Evolutionary conservation across 2,113 vertebrate species (phyloP).

Genomic region (Heteronetta atricapilla): DNA sequence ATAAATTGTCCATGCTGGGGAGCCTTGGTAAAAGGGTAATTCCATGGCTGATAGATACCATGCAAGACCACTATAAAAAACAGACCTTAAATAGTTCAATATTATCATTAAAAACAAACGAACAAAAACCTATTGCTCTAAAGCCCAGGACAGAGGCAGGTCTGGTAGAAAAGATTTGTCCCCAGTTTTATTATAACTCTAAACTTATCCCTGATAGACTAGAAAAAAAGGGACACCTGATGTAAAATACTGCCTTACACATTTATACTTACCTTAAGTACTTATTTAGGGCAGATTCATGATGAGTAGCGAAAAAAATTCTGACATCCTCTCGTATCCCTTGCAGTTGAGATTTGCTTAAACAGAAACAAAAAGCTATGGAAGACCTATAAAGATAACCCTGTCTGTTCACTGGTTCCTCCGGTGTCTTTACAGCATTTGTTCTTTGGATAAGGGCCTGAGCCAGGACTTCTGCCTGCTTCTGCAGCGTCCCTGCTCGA

Average conservation of each 20-base stretch:
- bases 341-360: background rate
- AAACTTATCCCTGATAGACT: background rate
- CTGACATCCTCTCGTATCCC: background rate
- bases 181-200: background rate
- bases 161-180: background rate
- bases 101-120: background rate
- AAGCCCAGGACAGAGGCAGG: background rate
- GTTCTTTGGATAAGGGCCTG: background rate
- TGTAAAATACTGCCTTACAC: background rate
- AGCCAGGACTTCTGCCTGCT: background rate
- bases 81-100: background rate
- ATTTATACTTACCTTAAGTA: background rate
- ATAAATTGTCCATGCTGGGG: background rate
- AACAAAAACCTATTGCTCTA: background rate
- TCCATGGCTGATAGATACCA: background rate
- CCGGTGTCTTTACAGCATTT: background rate
- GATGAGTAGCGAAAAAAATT: background rate
- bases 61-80: background rate
- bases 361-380: constrained; percentile 8
- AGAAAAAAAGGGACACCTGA: background rate
- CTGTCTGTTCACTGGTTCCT: background rate
- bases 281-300: background rate
- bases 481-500: background rate
- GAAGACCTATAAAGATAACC: constrained; percentile 16
- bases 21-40: background rate